A percentile compares a stretch with the other conserved stretches of the same genome.
Evolutionary conservation across 2,113 vertebrate species (phyloP).

Genomic region (Echinops telfairi): DNA sequence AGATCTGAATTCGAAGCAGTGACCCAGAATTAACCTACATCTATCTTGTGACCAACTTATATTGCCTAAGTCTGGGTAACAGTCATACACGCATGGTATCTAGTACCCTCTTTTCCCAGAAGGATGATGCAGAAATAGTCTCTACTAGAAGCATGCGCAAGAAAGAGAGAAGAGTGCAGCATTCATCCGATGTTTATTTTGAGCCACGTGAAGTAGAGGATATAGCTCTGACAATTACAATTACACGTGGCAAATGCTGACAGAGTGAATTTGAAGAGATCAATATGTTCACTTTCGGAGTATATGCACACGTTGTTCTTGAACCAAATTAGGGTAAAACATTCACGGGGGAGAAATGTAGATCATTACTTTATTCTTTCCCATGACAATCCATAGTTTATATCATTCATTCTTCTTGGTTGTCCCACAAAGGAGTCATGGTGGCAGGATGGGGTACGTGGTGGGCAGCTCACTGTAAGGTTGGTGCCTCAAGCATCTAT

Average conservation of each 20-base stretch:
- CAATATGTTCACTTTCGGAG: constrained; percentile 46
- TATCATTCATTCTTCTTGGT: too few relatives aligned
- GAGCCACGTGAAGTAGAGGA: not conserved
- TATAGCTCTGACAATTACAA: constrained; percentile 43
- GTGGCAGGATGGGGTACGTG: too few relatives aligned
- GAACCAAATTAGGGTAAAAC: not conserved
- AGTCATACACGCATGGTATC: not conserved
- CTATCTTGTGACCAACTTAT: not conserved
- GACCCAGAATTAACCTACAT: not conserved
- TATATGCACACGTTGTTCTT: not conserved
- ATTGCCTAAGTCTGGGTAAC: not conserved
- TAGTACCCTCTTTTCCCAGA: not conserved
- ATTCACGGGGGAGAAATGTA: not conserved
- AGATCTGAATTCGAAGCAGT: constrained; percentile 68
- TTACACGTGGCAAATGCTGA: constrained; percentile 9
- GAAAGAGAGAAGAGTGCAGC: not conserved
- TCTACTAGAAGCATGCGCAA: not conserved
- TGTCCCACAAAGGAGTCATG: too few relatives aligned
- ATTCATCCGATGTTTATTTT: not conserved
- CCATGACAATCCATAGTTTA: too few relatives aligned
- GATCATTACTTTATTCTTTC: too few relatives aligned
- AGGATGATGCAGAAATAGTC: not conserved
- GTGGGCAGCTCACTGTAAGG: too few relatives aligned
- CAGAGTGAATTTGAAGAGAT: constrained; percentile 63
- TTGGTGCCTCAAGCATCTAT: too few relatives aligned